Conservation (phyloP, 2,113 vertebrate genomes). For the Lanius ludovicianus region DNA sequence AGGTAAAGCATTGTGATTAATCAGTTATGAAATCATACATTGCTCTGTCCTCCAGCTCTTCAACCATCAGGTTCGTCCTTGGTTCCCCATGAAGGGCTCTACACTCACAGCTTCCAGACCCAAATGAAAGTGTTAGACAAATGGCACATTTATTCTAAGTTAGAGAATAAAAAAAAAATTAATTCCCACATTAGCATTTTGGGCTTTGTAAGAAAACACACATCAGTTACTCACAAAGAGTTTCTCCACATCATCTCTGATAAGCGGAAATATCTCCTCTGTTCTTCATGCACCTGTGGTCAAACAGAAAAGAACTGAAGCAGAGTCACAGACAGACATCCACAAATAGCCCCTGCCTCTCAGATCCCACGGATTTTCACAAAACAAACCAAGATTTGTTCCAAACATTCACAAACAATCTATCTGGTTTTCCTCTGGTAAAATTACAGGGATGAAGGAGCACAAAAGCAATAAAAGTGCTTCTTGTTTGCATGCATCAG, state of each 20-base stretch:
- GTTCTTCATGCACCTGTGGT: slow-evolving; percentile 61
- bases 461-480: not conserved
- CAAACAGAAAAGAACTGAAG: slow-evolving; percentile 50
- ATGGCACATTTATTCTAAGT: not conserved
- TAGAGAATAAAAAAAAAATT: not conserved
- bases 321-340: not conserved
- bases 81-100: not conserved
- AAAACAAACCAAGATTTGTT: not conserved
- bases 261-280: slow-evolving; percentile 16
- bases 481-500: not conserved
- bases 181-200: not conserved
- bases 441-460: not conserved
- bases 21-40: not conserved
- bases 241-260: slow-evolving; percentile 74
- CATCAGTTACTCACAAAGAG: slow-evolving; percentile 53
- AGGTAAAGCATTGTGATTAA: not conserved
- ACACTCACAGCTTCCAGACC: not conserved
- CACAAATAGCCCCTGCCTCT: not conserved
- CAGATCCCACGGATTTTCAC: not conserved
- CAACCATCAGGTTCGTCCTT: not conserved
- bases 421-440: not conserved
- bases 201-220: not conserved
- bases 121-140: not conserved
- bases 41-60: not conserved
- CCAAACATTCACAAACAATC: not conserved